phyloP scores from a whole-genome alignment of 2,113 vertebrate genomes.

The Pica pica region DNA sequence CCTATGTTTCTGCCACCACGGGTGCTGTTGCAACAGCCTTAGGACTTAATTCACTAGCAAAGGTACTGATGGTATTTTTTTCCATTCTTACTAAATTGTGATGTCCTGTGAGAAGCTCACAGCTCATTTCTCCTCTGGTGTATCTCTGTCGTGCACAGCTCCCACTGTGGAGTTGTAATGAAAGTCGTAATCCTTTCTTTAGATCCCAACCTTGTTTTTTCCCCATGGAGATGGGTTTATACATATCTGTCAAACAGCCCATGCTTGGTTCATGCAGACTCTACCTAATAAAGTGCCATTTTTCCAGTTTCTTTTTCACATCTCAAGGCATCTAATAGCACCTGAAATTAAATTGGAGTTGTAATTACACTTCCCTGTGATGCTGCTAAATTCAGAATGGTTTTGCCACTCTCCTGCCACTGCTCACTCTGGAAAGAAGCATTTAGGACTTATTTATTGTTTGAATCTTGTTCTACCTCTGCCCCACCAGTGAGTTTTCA shows the following conservation, averaged over 20 bases:
- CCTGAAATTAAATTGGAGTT: neutral
- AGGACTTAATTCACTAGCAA: conserved; percentile 93
- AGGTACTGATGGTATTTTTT: conserved; percentile 75
- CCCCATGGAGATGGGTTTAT: neutral
- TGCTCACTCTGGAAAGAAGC: neutral
- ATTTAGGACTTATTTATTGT: neutral
- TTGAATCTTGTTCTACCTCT: neutral
- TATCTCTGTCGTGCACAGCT: neutral
- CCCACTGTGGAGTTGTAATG: neutral
- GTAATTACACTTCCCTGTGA: neutral
- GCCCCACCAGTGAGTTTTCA: neutral
- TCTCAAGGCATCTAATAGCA: neutral
- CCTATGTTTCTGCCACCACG: conserved; percentile 95
- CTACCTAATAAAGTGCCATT: neutral
- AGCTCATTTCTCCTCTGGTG: neutral
- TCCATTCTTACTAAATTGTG: neutral
- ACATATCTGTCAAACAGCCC: neutral
- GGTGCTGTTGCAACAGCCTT: conserved; percentile 93
- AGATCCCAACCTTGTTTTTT: neutral
- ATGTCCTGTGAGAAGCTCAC: neutral
- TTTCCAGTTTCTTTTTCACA: neutral
- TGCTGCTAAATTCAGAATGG: neutral
- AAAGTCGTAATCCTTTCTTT: neutral
- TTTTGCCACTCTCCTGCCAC: neutral
- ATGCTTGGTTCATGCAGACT: neutral